A percentile compares a stretch with the other conserved stretches of the same genome.
Conservation (phyloP, 2,113 vertebrate genomes). For the Aptenodytes forsteri region DNA sequence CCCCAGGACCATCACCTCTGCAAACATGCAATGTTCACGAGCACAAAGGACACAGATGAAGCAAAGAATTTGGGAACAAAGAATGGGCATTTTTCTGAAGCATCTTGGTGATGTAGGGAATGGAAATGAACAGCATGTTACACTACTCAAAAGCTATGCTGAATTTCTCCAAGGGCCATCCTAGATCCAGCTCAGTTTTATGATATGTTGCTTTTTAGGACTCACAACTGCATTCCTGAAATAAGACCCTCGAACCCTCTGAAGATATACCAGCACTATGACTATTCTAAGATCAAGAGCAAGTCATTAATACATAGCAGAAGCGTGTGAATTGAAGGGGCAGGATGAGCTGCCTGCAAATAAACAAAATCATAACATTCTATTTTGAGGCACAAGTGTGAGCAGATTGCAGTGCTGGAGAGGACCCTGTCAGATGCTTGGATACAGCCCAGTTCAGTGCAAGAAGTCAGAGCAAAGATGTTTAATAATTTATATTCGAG, state of each 20-base stretch:
- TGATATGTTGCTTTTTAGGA: neutral
- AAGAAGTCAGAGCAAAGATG: neutral
- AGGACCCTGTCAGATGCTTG: conserved; percentile 9
- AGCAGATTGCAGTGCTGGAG: neutral
- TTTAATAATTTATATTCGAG: neutral
- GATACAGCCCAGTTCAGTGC: neutral
- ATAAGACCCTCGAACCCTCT: neutral
- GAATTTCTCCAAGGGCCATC: neutral
- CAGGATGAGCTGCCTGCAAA: conserved; percentile 6
- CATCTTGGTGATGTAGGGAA: neutral
- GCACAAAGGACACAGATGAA: neutral
- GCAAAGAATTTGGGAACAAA: neutral
- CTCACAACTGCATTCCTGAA: conserved; percentile 32
- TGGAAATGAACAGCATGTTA: neutral
- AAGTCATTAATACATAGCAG: conserved; percentile 30
- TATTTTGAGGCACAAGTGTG: conserved; percentile 47
- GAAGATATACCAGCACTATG: neutral
- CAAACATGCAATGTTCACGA: neutral
- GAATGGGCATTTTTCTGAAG: neutral
- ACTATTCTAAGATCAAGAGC: conserved; percentile 2
- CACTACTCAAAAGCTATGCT: neutral
- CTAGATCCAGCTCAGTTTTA: neutral
- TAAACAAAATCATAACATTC: neutral
- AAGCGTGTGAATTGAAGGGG: conserved; percentile 19
- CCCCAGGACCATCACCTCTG: neutral